These are phyloP conservation scores for Drosophila nr. medialis DNA, from an alignment of 2,888 invertebrate genomes.

Conservation along the genomic window DNA sequence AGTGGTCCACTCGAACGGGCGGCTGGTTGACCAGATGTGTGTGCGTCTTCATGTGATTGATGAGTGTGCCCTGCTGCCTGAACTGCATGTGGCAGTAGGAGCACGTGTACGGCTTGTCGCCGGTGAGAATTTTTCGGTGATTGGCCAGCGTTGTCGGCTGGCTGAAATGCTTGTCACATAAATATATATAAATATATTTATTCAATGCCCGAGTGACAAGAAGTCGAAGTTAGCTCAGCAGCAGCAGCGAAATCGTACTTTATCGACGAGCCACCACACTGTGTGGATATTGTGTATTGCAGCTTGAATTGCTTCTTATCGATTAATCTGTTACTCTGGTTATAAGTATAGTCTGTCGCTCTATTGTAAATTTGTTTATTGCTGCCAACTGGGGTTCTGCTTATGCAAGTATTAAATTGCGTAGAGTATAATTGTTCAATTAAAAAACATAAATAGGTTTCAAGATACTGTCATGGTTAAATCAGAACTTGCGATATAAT, in stretches of 20 bases:
- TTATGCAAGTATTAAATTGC: neutral
- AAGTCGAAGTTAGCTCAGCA: conserved; percentile 24
- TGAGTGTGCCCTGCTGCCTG: conserved; percentile 38
- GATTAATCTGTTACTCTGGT: neutral
- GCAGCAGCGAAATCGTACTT: conserved; percentile 21
- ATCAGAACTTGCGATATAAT: neutral
- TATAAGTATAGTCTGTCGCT: neutral
- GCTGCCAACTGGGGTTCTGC: neutral
- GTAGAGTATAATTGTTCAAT: no score
- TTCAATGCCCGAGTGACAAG: conserved; percentile 24
- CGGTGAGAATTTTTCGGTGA: conserved; percentile 32
- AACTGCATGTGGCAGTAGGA: conserved; percentile 39
- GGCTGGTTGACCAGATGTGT: conserved; percentile 32
- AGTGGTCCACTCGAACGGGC: conserved; percentile 21
- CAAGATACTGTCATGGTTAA: neutral
- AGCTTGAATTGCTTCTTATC: neutral
- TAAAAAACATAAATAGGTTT: neutral
- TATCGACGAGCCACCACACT: conserved; percentile 18
- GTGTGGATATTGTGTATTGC: conserved; percentile 3
- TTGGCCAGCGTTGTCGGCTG: conserved; percentile 35
- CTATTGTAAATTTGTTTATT: neutral
- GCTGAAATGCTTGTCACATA: conserved; percentile 18
- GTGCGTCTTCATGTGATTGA: conserved; percentile 35
- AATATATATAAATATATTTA: conserved; percentile 26
- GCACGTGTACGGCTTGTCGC: conserved; percentile 39